Percentiles rank a stretch among this genome's conserved stretches.
phyloP scores from a whole-genome alignment of 2,113 vertebrate species.

The Dolichallabes microphthalmus region DNA sequence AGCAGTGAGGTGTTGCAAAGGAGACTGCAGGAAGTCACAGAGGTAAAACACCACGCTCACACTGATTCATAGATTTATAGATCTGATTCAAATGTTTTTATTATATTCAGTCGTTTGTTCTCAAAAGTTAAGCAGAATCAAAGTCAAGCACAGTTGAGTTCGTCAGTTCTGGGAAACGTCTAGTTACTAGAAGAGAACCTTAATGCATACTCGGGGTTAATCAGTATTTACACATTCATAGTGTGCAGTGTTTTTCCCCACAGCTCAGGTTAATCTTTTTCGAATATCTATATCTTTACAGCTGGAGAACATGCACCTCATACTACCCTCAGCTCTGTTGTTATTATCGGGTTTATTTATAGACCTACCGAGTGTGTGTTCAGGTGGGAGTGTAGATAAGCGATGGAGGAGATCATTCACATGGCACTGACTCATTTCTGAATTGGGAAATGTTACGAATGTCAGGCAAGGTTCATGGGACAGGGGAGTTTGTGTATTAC shows the following conservation, averaged over 20 bases:
- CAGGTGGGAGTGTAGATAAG: neutral
- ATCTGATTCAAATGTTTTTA: neutral
- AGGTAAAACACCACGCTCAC: constrained; percentile 68
- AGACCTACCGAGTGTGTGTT: neutral
- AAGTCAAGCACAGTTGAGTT: neutral
- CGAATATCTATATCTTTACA: neutral
- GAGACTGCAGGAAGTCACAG: constrained; percentile 72
- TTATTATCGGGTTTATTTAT: neutral
- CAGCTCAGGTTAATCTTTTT: neutral
- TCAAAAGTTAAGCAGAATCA: neutral
- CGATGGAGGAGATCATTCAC: neutral
- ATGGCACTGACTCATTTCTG: neutral
- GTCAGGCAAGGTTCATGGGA: neutral
- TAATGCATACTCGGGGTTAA: neutral
- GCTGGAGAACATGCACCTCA: neutral
- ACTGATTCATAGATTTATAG: neutral
- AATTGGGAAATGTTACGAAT: neutral
- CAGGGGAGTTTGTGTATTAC: neutral
- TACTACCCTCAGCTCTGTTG: neutral
- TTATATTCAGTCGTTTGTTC: neutral
- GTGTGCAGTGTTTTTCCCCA: neutral
- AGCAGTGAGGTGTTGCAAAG: constrained; percentile 75
- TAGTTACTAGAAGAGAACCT: neutral
- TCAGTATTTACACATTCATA: neutral
- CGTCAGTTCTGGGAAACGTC: neutral